phyloP scores from a whole-genome alignment of 2,888 invertebrate species.

The Xestia c-nigrum region DNA sequence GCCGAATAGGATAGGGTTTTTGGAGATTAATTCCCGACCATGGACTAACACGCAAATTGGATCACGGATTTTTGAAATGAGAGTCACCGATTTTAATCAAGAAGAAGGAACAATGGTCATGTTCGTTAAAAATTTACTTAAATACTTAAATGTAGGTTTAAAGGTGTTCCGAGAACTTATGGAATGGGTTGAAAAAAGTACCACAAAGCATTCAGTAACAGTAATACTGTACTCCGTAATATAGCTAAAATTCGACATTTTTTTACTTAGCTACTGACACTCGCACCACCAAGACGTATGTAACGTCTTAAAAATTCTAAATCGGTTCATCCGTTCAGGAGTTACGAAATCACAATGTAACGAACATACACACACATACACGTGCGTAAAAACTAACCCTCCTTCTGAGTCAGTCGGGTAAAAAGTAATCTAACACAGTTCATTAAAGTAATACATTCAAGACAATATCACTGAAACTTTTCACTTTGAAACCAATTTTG shows the following conservation, averaged over 20 bases:
- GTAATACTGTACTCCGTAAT: too few relatives aligned
- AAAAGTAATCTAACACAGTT: background rate
- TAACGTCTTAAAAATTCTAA: too few relatives aligned
- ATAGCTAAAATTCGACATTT: too few relatives aligned
- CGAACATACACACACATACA: too few relatives aligned
- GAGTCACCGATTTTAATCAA: background rate
- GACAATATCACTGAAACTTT: background rate
- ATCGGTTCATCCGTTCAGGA: too few relatives aligned
- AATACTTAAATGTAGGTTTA: too few relatives aligned
- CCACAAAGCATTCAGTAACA: background rate
- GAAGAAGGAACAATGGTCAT: background rate
- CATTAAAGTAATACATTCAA: background rate
- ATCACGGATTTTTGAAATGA: background rate
- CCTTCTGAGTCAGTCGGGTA: background rate
- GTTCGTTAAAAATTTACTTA: too few relatives aligned
- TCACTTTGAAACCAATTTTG: conserved; percentile 1
- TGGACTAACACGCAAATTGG: background rate
- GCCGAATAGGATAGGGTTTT: background rate
- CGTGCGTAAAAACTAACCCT: too few relatives aligned
- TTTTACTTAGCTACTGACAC: too few relatives aligned
- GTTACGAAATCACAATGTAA: too few relatives aligned
- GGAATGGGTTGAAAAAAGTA: background rate
- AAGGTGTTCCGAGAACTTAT: background rate
- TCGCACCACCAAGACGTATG: too few relatives aligned
- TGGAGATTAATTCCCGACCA: background rate